A percentile compares a stretch with the other conserved stretches of the same genome.
Evolutionary conservation across 2,797 vertebrate genomes (phyloP).

Genomic region (Micrastur ruficollis): DNA sequence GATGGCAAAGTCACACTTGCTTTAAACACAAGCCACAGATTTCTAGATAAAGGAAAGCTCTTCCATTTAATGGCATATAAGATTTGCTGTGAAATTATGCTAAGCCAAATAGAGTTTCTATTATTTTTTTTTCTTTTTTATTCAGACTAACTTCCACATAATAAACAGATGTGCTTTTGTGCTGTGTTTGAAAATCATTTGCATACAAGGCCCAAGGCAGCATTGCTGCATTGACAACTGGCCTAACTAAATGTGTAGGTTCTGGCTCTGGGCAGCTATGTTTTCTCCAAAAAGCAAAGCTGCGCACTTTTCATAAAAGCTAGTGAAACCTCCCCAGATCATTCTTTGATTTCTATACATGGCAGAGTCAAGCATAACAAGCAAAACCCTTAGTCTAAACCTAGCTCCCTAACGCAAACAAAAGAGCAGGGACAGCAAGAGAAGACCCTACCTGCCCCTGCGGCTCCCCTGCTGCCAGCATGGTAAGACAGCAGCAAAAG

Average conservation of each 20-base stretch:
- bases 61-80: neutral
- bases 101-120: neutral
- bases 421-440: neutral
- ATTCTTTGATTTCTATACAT: neutral
- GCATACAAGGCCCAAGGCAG: neutral
- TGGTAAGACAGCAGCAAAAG: rapidly evolving
- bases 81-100: neutral
- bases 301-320: neutral
- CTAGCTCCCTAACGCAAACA: neutral
- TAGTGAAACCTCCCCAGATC: neutral
- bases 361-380: neutral
- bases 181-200: neutral
- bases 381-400: neutral
- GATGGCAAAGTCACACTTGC: neutral
- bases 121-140: neutral
- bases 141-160: neutral
- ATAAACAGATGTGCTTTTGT: neutral
- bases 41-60: neutral
- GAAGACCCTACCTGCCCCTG: neutral
- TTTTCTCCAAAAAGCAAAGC: neutral
- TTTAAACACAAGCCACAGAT: neutral
- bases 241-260: rapidly evolving
- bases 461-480: neutral
- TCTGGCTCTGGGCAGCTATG: neutral
- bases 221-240: neutral